Conservation (phyloP, 2,797 vertebrate species). For the Danionella dracula region DNA sequence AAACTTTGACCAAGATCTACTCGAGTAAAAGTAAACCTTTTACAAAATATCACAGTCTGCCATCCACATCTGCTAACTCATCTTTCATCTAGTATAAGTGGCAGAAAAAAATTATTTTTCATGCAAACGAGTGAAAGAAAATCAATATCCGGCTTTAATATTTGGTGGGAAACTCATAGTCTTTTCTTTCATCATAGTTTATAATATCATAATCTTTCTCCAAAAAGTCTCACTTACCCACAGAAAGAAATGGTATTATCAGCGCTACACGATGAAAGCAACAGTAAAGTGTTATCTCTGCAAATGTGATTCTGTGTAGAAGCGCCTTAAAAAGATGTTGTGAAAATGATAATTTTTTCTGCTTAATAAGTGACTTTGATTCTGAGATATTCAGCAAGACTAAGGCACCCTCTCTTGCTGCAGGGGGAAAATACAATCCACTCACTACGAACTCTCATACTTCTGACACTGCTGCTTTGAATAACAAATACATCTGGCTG, state of each 20-base stretch:
- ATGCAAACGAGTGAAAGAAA: neutral
- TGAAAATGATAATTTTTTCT: conserved; percentile 36
- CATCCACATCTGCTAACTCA: too few relatives aligned
- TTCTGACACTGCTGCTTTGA: conserved; percentile 38
- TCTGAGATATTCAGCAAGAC: conserved; percentile 15
- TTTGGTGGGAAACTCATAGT: neutral
- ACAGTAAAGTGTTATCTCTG: conserved; percentile 10
- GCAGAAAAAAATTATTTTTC: too few relatives aligned
- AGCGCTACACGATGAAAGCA: neutral
- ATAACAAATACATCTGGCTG: conserved; percentile 20
- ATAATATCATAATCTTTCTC: conserved; percentile 3
- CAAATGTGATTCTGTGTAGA: conserved; percentile 42
- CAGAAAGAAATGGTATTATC: conserved; percentile 7
- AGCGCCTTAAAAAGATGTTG: conserved; percentile 35
- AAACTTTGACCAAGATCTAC: too few relatives aligned
- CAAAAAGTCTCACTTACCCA: conserved; percentile 9
- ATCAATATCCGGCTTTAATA: too few relatives aligned
- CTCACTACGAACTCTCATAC: conserved; percentile 33
- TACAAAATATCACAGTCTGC: too few relatives aligned
- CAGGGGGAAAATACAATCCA: conserved; percentile 32
- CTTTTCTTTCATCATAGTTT: conserved; percentile 1
- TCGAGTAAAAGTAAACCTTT: too few relatives aligned
- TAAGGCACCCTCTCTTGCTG: conserved; percentile 24
- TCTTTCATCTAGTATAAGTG: too few relatives aligned
- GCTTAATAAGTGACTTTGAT: conserved; percentile 37